These are phyloP conservation scores for Symphodus melops DNA, from an alignment of 2,113 vertebrate species.

Conservation along the genomic window DNA sequence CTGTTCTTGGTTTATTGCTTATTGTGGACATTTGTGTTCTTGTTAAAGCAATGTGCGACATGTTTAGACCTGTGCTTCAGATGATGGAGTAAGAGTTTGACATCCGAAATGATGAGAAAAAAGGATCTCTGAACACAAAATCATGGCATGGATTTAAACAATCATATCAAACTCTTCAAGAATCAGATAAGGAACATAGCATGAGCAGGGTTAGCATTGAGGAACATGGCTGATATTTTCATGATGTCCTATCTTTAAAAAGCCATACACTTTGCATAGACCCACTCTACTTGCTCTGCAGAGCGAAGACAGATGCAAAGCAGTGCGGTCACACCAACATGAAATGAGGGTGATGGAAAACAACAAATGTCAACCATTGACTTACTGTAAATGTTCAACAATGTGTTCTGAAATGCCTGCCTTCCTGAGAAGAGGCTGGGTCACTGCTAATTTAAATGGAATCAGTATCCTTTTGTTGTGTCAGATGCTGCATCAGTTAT, in stretches of 20 bases:
- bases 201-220: conserved; percentile 19
- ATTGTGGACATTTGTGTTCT: too few relatives aligned
- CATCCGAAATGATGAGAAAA: too few relatives aligned
- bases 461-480: conserved; percentile 53
- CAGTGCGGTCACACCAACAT: conserved; percentile 17
- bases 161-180: conserved; percentile 41
- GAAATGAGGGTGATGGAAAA: conserved; percentile 18
- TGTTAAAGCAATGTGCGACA: too few relatives aligned
- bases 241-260: conserved; percentile 43
- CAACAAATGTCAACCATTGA: conserved; percentile 27
- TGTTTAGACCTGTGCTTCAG: too few relatives aligned
- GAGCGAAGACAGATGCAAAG: conserved; percentile 78
- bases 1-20: too few relatives aligned
- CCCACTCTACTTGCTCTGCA: conserved; percentile 72
- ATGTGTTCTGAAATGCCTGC: conserved; percentile 38
- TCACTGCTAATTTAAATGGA: conserved; percentile 67
- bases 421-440: conserved; percentile 57
- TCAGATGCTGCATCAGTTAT: conserved; percentile 50
- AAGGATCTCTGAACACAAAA: neutral
- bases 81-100: too few relatives aligned
- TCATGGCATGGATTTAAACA: neutral
- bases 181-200: conserved; percentile 50
- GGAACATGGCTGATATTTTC: conserved; percentile 54
- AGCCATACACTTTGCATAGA: conserved; percentile 72
- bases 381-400: conserved; percentile 59